Conservation (phyloP, 2,797 vertebrate species). For the Rhincodon typus region DNA sequence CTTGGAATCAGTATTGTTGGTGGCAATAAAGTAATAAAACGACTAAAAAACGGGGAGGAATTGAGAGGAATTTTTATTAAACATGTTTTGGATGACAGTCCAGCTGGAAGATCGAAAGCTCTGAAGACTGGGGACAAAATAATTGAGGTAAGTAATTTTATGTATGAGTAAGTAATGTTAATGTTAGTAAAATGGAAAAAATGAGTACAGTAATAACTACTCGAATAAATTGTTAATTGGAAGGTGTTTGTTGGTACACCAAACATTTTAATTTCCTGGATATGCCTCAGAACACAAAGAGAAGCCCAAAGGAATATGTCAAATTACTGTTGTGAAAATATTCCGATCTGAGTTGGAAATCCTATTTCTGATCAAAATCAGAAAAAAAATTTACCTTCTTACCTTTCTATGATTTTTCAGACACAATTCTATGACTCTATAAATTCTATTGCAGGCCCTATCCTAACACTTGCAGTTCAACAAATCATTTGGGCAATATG, state of each 20-base stretch:
- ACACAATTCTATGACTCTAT: too few relatives aligned
- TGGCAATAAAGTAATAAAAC: conserved; percentile 82
- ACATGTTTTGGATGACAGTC: conserved; percentile 80
- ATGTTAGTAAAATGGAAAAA: neutral
- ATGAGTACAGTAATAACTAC: neutral
- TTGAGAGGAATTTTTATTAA: conserved; percentile 97
- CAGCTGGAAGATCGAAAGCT: conserved; percentile 69
- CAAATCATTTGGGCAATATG: too few relatives aligned
- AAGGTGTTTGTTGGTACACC: neutral
- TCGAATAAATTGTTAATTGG: neutral
- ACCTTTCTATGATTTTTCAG: too few relatives aligned
- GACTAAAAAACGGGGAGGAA: conserved; percentile 88
- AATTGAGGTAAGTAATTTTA: conserved; percentile 70
- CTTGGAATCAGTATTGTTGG: conserved; percentile 96
- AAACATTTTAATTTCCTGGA: neutral
- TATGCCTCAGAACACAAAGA: neutral
- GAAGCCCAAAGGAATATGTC: neutral
- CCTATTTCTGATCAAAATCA: too few relatives aligned
- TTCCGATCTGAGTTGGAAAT: too few relatives aligned
- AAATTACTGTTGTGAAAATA: neutral
- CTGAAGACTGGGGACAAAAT: conserved; percentile 97
- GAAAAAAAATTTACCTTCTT: too few relatives aligned
- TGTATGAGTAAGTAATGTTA: neutral
- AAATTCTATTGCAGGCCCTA: too few relatives aligned
- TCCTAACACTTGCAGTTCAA: too few relatives aligned